A percentile compares a stretch with the other conserved stretches of the same genome.
Evolutionary conservation across 2,797 vertebrate genomes (phyloP).

Genomic region (Telmatherina bonti): DNA sequence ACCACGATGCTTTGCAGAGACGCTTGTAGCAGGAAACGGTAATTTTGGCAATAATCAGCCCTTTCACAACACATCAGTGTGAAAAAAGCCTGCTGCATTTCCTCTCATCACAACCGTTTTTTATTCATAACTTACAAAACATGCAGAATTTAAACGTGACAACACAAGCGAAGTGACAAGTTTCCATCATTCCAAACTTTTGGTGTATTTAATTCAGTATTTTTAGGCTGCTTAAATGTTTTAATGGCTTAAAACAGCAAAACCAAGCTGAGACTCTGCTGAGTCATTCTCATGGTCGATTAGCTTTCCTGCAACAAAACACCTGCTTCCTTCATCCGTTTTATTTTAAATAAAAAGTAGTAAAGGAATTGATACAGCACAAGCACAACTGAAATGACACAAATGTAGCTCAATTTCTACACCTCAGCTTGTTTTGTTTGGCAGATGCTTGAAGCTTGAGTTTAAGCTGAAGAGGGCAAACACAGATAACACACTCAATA

Average conservation of each 20-base stretch:
- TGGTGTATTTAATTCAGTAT: background rate
- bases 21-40: background rate
- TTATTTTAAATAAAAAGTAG: conserved; percentile 23
- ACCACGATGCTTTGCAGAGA: no score
- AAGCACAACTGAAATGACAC: conserved; percentile 23
- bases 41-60: background rate
- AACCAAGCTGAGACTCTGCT: background rate
- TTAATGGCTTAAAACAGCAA: background rate
- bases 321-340: background rate
- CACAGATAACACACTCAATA: background rate
- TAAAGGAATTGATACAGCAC: conserved; percentile 8
- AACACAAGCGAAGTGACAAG: background rate
- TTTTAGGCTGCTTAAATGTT: background rate
- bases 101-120: background rate
- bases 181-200: background rate
- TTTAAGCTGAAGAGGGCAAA: background rate
- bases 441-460: background rate
- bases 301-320: conserved; percentile 24
- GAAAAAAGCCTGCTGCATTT: background rate
- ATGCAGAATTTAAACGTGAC: background rate
- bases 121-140: background rate
- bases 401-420: background rate
- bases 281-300: background rate
- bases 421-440: conserved; percentile 16
- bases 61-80: background rate